Base-by-base conservation (phyloP, 2,113 vertebrate species). In the Pardalotus punctatus region DNA sequence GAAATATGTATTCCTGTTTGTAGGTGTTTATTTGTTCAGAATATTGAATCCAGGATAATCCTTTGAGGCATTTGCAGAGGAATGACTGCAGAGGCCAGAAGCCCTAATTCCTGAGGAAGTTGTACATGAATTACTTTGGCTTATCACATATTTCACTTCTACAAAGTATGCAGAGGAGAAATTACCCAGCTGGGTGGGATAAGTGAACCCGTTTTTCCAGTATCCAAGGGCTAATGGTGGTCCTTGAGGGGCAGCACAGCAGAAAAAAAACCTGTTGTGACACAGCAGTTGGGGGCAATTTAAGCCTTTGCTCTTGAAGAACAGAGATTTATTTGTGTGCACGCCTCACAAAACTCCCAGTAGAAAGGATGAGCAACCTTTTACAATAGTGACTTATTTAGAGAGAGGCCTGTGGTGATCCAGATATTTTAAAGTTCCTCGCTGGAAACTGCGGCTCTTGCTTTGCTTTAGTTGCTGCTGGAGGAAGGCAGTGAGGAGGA, bases 41-140 rank as follows among this genome's bases (percentile, higher is more conserved):
- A 64, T 93, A 93, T 88, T 96, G 94, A 97, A 81, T 69, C 66
- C 56, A 76, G 94, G 48, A 84, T 97, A 97, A 97, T 97, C 96
- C 87, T 86, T 11, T 76, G 35, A 97, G 95, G 93, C 74, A 97
- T 98, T 96, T 97, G 47, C 61, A 72, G 72, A 88, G 82, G 93
- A 97, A 95, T 94, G 54, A 73, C 73, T 67, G 86, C 71, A 90
- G 65, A 95, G 95, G 86, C 71, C 94, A 93, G 42, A 73, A 76
- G 22, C 35, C 47, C 21, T 96, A 95, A 94, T 95, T 87, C 79
- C 56, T 7, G 8, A 82, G 38, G 40, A 89, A 94, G 12, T 9
- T 82, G 53, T 58, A 36, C 0, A 0, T 84, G 65, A 57, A 86
- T 77, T 95, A 33, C 31, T 54, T 50, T 17, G 29, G 66, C 93